A percentile compares a stretch with the other conserved stretches of the same genome.
Evolutionary conservation across 2,113 vertebrate species (phyloP).

Genomic region (Protomyctophum bolini): DNA sequence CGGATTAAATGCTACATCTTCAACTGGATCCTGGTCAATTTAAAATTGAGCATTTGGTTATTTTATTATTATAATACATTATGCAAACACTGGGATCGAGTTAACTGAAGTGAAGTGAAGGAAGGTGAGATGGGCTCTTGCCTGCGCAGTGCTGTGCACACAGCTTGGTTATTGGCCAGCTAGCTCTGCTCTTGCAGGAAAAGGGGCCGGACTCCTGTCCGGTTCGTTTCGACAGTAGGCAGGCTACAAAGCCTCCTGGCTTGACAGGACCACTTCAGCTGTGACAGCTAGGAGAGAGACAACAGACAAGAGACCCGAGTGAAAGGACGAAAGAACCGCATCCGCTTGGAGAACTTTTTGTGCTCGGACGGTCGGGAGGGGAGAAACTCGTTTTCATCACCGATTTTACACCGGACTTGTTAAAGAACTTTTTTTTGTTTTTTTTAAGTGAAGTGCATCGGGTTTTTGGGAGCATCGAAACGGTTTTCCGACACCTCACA

Average conservation of each 20-base stretch:
- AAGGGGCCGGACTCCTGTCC: constrained; percentile 63
- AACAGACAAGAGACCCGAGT: background rate
- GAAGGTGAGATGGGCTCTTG: background rate
- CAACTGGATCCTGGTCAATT: too few relatives aligned
- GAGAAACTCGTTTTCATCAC: background rate
- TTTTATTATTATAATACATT: too few relatives aligned
- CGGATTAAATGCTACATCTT: too few relatives aligned
- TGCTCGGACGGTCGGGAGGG: too few relatives aligned
- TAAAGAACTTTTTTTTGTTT: too few relatives aligned
- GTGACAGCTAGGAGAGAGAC: constrained; percentile 17
- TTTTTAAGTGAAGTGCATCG: constrained; percentile 21
- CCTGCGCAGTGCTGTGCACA: constrained; percentile 5
- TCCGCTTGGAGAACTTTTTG: background rate
- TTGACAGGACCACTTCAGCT: constrained; percentile 39
- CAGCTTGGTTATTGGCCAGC: background rate
- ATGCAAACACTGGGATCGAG: too few relatives aligned
- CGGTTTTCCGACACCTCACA: background rate
- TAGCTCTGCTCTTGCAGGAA: constrained; percentile 48
- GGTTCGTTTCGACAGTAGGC: constrained; percentile 22
- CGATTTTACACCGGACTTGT: background rate
- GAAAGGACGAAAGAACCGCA: background rate
- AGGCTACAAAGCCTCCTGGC: constrained; percentile 68
- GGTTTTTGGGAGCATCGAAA: background rate
- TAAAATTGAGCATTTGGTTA: too few relatives aligned
- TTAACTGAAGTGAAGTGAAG: too few relatives aligned